These are phyloP conservation scores for Podabrus alpinus DNA, from an alignment of 2,888 invertebrate genomes.

Conservation along the genomic window DNA sequence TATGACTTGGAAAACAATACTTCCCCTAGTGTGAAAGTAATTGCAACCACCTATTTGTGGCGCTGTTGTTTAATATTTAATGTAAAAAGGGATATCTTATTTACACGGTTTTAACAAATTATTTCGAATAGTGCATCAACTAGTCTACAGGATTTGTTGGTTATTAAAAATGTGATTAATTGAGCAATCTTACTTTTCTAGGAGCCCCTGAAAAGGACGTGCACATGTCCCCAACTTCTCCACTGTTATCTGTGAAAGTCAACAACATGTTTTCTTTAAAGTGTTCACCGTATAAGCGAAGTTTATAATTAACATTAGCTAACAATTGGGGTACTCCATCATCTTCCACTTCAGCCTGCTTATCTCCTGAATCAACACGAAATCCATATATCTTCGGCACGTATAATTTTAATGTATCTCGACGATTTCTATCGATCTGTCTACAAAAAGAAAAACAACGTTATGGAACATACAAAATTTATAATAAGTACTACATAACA, in stretches of 20 bases:
- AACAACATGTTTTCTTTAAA: constrained; percentile 69
- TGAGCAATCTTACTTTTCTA: neutral
- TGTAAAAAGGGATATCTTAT: no score
- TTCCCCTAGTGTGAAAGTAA: neutral
- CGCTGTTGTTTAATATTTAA: no score
- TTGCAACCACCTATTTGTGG: no score
- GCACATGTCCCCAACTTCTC: constrained; percentile 64
- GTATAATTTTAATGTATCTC: constrained; percentile 31
- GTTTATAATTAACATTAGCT: constrained; percentile 61
- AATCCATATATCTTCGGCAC: constrained; percentile 58
- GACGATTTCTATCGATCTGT: neutral
- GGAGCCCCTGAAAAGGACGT: neutral
- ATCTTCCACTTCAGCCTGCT: constrained; percentile 60
- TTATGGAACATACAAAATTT: neutral
- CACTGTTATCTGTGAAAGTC: constrained; percentile 68
- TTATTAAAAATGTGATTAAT: neutral
- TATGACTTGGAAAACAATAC: neutral
- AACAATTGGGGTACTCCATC: constrained; percentile 72
- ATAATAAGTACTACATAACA: neutral
- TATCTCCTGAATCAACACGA: constrained; percentile 63
- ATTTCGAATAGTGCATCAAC: neutral
- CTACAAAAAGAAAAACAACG: constrained; percentile 10
- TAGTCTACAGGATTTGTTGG: no score
- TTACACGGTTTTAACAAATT: no score
- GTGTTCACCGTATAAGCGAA: constrained; percentile 77